Evolutionary conservation across 2,888 invertebrate genomes (phyloP), one percentile per base, ranked within the genome.

Genomic region (Panopea generosa): DNA sequence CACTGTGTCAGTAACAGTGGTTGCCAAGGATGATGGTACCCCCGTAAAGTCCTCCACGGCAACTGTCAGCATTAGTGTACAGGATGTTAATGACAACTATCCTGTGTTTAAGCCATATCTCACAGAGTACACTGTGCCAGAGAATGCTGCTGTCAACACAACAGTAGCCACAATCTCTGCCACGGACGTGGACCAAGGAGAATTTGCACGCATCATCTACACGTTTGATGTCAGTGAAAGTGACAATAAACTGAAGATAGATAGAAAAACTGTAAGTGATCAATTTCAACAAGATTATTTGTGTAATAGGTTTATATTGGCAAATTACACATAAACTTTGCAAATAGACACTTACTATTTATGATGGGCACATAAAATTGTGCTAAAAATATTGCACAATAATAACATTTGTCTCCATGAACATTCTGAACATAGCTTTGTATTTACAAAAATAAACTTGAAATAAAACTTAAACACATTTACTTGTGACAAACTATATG

Each of bases 1-100:
- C 1, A 65, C 55, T 33, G 71, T 87, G n/a, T 72, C 72, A 27
- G 85, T 90, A 40, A 81, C 81, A 14, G 84, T 90, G 16, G 65
- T 89, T 50, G 91, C 89, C 11, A 85, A 53, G 20, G 90, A 91
- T 77, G 84, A 77, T 59, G 89, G 87, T 1, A 53, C n/a, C 6
- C 86, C 89, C 9, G 18, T 61, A 18, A 70, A 70, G 77, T 73
- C 86, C 0, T 88, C 89, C 16, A 88, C 88, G 20, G 96, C 96
- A 0, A 95, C 95, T 77, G 94, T 96, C 0, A 94, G 95, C 49
- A 94, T 96, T 26, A 95, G 95, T 79, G 95, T 97, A 0, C 94
- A 95, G 60, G 96, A 97, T 89, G 94, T 95, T 0, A 97, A 97
- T 88, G 97, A 97, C 87, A 96, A 97, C 90, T 94, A 94, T 73